Conservation (phyloP, 2,888 invertebrate genomes). For the Protodeltote pygarga region DNA sequence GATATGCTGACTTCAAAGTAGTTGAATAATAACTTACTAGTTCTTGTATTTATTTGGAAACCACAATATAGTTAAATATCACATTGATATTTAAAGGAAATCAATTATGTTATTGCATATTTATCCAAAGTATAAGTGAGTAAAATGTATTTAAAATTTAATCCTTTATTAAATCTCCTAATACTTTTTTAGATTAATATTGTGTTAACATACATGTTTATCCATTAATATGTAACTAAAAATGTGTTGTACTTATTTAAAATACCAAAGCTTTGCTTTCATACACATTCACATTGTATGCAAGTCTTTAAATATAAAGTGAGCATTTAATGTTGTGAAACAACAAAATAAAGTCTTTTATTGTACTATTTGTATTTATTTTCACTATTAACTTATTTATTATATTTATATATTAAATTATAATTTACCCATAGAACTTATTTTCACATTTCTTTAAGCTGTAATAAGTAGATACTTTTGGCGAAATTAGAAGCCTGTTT, state of each 20-base stretch:
- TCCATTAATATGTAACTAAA: slow-evolving; percentile 24
- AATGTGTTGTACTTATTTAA: slow-evolving; percentile 31
- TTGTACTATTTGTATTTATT: slow-evolving; percentile 32
- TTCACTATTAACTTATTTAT: neutral
- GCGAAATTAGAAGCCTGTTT: slow-evolving; percentile 88
- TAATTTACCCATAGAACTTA: neutral
- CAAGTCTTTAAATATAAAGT: slow-evolving; percentile 32
- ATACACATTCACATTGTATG: slow-evolving; percentile 42
- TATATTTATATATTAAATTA: neutral
- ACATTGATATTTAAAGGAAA: no score
- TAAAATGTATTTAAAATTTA: slow-evolving; percentile 14
- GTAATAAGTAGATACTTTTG: slow-evolving; percentile 74
- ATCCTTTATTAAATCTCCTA: slow-evolving; percentile 9
- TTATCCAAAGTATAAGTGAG: slow-evolving; percentile 16
- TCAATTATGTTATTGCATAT: no score
- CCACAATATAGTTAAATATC: no score
- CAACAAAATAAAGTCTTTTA: slow-evolving; percentile 59
- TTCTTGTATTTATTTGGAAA: no score
- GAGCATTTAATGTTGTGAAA: slow-evolving; percentile 61
- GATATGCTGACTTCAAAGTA: no score
- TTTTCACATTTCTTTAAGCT: slow-evolving; percentile 43
- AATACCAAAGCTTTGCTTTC: slow-evolving; percentile 56
- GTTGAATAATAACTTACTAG: no score
- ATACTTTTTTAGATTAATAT: slow-evolving; percentile 32
- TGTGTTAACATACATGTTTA: slow-evolving; percentile 35